Conservation (phyloP, 2,113 vertebrate genomes). For the Globicephala melas region DNA sequence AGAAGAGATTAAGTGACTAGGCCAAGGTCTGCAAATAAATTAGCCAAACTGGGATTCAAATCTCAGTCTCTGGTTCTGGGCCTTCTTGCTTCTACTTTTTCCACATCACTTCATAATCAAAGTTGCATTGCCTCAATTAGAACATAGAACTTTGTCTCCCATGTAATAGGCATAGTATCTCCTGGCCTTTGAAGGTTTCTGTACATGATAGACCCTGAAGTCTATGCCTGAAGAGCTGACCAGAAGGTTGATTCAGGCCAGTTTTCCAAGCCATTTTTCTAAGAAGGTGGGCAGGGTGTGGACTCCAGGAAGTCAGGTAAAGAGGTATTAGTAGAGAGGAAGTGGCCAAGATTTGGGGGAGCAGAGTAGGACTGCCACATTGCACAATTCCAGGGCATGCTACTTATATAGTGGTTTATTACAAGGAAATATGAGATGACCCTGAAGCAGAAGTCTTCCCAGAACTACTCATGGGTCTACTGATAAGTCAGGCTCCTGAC, state of each 20-base stretch:
- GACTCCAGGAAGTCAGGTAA: neutral
- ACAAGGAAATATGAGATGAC: neutral
- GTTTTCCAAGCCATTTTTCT: neutral
- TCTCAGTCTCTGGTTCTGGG: neutral
- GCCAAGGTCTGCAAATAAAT: neutral
- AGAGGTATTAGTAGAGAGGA: neutral
- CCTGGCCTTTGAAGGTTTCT: neutral
- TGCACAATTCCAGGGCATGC: neutral
- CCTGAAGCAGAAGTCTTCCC: neutral
- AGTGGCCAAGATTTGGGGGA: neutral
- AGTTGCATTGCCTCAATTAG: neutral
- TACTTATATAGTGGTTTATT: neutral
- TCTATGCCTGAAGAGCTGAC: neutral
- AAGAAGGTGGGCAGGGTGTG: neutral
- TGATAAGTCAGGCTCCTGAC: neutral
- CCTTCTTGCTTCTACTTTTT: neutral
- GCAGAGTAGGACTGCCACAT: neutral
- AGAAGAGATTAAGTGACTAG: neutral
- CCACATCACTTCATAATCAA: neutral
- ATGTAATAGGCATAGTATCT: neutral
- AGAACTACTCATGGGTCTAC: neutral
- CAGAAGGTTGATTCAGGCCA: neutral
- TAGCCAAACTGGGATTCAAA: neutral
- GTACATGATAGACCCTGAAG: neutral
- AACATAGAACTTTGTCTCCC: neutral